These are phyloP conservation scores for Pseudoatta argentina DNA, from an alignment of 1,140 invertebrate species.

Conservation along the genomic window DNA sequence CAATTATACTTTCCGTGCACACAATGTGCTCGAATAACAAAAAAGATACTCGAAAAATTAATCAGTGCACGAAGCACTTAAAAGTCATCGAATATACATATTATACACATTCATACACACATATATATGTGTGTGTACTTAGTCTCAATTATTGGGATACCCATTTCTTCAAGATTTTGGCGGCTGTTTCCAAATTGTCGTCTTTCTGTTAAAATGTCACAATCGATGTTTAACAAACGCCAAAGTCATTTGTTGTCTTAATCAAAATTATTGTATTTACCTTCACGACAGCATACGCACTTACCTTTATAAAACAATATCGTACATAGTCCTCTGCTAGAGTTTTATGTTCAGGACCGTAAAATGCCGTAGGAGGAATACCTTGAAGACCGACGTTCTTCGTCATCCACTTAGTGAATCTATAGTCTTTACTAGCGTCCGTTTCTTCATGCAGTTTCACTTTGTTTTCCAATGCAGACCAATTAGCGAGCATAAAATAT, in stretches of 20 bases:
- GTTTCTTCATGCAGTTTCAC: conserved; percentile 89
- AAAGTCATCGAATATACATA: background rate
- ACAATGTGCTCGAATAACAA: background rate
- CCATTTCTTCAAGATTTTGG: conserved; percentile 89
- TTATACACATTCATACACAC: background rate
- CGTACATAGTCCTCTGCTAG: conserved; percentile 96
- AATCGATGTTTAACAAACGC: conserved; percentile 27
- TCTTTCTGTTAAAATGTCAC: conserved; percentile 88
- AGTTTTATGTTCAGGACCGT: conserved; percentile 92
- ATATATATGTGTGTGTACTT: background rate
- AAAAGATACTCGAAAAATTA: background rate
- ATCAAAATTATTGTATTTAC: background rate
- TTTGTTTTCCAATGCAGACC: conserved; percentile 90
- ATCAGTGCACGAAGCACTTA: background rate
- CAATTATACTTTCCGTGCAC: background rate
- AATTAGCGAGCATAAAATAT: conserved; percentile 98
- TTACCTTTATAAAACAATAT: conserved; percentile 97
- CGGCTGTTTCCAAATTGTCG: conserved; percentile 91
- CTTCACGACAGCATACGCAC: conserved; percentile 86
- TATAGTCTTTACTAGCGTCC: conserved; percentile 94
- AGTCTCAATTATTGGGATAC: conserved; percentile 80
- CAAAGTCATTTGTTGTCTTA: background rate
- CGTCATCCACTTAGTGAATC: conserved; percentile 98
- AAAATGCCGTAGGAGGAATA: conserved; percentile 98
- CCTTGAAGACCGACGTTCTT: conserved; percentile 97